A percentile compares a stretch with the other conserved stretches of the same genome.
Evolutionary conservation across 2,113 vertebrate species (phyloP).

Genomic region (Todiramphus saurophagus): DNA sequence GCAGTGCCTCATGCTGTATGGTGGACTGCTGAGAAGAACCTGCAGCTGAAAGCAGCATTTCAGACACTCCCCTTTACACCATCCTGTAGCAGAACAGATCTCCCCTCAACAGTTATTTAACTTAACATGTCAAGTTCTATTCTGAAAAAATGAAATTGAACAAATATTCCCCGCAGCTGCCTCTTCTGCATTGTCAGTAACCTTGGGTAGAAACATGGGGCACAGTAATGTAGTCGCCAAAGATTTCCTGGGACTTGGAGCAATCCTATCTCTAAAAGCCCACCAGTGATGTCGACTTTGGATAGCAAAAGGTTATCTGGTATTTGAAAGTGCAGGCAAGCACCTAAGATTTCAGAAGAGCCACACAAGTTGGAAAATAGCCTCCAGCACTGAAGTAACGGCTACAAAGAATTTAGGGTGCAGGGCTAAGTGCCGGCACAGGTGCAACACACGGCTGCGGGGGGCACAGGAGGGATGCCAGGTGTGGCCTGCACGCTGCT

Average conservation of each 20-base stretch:
- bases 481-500: fast-evolving
- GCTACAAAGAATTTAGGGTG: too few relatives aligned
- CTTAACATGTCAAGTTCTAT: not conserved
- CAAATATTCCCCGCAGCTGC: not conserved
- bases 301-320: not conserved
- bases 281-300: not conserved
- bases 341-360: not conserved
- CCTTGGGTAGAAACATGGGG: fast-evolving
- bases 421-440: fast-evolving
- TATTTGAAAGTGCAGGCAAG: not conserved
- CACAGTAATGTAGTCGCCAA: fast-evolving
- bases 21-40: not conserved
- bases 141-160: not conserved
- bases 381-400: not conserved
- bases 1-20: fast-evolving
- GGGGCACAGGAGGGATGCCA: fast-evolving
- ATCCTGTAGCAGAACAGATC: not conserved
- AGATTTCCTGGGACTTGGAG: not conserved
- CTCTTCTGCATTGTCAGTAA: not conserved
- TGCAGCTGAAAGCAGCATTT: not conserved
- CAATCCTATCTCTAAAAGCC: not conserved
- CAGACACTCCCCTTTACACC: not conserved
- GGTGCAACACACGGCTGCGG: fast-evolving
- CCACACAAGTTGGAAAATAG: not conserved
- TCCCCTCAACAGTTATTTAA: not conserved